Evolutionary conservation across 1,140 invertebrate species (phyloP).

Genomic region (Wiebesia pumilae): DNA sequence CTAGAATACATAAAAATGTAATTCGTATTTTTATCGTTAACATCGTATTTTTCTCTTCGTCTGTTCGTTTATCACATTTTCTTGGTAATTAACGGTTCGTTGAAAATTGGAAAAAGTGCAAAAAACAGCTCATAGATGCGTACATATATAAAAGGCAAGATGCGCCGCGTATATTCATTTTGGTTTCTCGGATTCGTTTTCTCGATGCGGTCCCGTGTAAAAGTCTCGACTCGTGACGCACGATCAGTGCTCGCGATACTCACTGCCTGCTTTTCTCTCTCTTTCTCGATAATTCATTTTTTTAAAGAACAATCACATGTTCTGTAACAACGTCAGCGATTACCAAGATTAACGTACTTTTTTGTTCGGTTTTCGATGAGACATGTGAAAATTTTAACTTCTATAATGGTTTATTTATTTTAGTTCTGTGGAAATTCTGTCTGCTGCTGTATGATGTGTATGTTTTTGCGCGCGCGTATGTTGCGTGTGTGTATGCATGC

Average conservation of each 20-base stretch:
- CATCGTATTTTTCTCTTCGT: slow-evolving; percentile 27
- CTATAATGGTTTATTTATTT: slow-evolving; percentile 22
- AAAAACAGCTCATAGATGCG: slow-evolving; percentile 35
- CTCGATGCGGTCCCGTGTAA: slow-evolving; percentile 49
- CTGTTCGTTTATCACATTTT: slow-evolving; percentile 37
- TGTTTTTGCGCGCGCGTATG: not conserved
- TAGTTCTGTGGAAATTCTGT: slow-evolving; percentile 36
- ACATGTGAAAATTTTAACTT: slow-evolving; percentile 48
- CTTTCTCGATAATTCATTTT: slow-evolving; percentile 54
- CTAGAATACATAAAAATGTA: slow-evolving; percentile 57
- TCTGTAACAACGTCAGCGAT: slow-evolving; percentile 27
- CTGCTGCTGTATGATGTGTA: not conserved
- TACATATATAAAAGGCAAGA: slow-evolving; percentile 35
- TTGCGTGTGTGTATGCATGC: not conserved
- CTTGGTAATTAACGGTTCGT: slow-evolving; percentile 4
- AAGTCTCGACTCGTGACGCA: slow-evolving; percentile 48
- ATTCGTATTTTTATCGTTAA: slow-evolving; percentile 44
- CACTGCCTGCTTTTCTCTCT: slow-evolving; percentile 29
- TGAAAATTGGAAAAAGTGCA: slow-evolving; percentile 53
- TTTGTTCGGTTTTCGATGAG: slow-evolving; percentile 31
- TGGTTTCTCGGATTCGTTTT: slow-evolving; percentile 30
- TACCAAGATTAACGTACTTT: slow-evolving; percentile 38
- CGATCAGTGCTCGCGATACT: slow-evolving; percentile 50
- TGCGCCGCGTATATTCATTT: slow-evolving; percentile 10
- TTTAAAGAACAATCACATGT: slow-evolving; percentile 58